Conservation (phyloP, 2,797 vertebrate species). For the Manis pentadactyla region DNA sequence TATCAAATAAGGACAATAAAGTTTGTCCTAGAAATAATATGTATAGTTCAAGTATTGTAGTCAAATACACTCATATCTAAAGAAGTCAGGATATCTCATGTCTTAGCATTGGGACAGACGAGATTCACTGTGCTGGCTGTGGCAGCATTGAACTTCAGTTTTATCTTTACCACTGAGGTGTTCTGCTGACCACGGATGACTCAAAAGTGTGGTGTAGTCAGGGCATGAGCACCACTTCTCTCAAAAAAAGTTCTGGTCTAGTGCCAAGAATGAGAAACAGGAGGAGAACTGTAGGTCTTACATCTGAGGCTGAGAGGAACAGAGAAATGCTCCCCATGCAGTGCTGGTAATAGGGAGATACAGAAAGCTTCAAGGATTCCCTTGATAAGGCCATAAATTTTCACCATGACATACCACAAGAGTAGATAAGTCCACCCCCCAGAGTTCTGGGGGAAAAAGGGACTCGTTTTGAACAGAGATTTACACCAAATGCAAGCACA, state of each 20-base stretch:
- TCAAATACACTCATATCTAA: not conserved
- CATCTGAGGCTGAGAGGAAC: not conserved
- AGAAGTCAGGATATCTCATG: not conserved
- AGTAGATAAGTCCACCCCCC: too few relatives aligned
- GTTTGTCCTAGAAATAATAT: not conserved
- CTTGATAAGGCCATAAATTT: not conserved
- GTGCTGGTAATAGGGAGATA: not conserved
- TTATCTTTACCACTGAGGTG: not conserved
- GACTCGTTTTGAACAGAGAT: not conserved
- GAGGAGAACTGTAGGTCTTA: too few relatives aligned
- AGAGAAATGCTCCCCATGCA: not conserved
- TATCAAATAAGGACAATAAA: not conserved
- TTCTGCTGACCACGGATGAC: not conserved
- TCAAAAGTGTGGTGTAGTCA: not conserved
- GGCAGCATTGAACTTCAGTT: not conserved
- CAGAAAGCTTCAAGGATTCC: not conserved
- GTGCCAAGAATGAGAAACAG: not conserved
- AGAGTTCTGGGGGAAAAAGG: not conserved
- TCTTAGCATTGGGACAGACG: not conserved
- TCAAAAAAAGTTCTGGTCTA: not conserved
- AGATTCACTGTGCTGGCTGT: not conserved
- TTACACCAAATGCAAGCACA: not conserved
- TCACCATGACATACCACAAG: not conserved
- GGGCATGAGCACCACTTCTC: not conserved
- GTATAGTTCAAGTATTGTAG: not conserved